Evolutionary conservation across 2,888 invertebrate genomes (phyloP).

Genomic region (Diadromus collaris): DNA sequence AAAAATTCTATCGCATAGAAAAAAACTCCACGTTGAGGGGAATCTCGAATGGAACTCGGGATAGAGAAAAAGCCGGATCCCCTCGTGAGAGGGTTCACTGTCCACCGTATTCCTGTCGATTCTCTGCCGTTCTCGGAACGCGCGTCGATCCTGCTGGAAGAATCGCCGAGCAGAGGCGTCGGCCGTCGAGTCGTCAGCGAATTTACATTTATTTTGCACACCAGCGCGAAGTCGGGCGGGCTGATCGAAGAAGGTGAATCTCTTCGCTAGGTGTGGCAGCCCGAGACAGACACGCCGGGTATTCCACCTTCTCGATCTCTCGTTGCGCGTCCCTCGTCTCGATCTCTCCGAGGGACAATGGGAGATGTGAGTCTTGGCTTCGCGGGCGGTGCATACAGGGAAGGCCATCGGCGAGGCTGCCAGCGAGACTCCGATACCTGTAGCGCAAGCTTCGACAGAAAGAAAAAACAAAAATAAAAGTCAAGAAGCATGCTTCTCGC

Average conservation of each 20-base stretch:
- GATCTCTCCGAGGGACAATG: slow-evolving; percentile 60
- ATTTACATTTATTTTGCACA: slow-evolving; percentile 65
- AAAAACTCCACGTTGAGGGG: background rate
- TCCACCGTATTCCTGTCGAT: slow-evolving; percentile 44
- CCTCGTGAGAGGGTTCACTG: slow-evolving; percentile 50
- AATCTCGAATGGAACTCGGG: slow-evolving; percentile 22
- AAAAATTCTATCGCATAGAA: background rate
- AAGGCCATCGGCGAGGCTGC: slow-evolving; percentile 62
- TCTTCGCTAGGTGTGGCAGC: slow-evolving; percentile 62
- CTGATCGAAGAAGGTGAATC: slow-evolving; percentile 62
- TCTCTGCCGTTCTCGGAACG: slow-evolving; percentile 42
- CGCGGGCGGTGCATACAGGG: slow-evolving; percentile 59
- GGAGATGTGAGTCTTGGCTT: slow-evolving; percentile 59
- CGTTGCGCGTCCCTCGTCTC: slow-evolving; percentile 48
- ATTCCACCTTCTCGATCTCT: slow-evolving; percentile 54
- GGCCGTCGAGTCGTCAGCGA: slow-evolving; percentile 56
- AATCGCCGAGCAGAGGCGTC: slow-evolving; percentile 55
- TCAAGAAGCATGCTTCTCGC: slow-evolving; percentile 55
- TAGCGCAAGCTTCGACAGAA: slow-evolving; percentile 32
- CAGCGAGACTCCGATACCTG: slow-evolving; percentile 50
- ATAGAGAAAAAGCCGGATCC: slow-evolving; percentile 40
- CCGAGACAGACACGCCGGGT: slow-evolving; percentile 58
- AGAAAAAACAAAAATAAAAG: background rate
- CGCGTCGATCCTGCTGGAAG: slow-evolving; percentile 41
- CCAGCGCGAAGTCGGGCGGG: slow-evolving; percentile 31